Base-by-base conservation (phyloP, 1,140 invertebrate genomes). In the Lepidurus arcticus region DNA sequence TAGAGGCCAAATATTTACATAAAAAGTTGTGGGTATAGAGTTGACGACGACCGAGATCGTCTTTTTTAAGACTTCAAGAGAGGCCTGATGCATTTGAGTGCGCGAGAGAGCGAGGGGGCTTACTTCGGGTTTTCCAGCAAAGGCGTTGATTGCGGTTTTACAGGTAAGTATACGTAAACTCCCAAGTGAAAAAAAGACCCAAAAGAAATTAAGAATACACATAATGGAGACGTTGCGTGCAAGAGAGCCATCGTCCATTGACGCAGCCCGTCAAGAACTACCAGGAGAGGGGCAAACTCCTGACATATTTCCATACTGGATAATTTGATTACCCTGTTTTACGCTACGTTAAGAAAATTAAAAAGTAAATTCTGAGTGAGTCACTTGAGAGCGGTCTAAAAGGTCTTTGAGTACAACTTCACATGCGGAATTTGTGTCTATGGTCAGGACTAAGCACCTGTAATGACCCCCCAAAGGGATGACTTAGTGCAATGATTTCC, bases 61-160 rank as follows among this genome's bases (percentile, higher is more conserved):
- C 53, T 65, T 16, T 65, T 21, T 13, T 21, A n/a, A 13, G n/a
- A 65, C 53, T 65, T 21, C 0, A 47, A 65, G 34, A 34, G 53
- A 65, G 53, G 53, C 53, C 13, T 65, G 16, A 21, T 65, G 21
- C 6, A 6, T 13, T 65, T 65, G 53, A 65, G 13, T n/a, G 53
- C 34, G 34, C 34, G 34, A 34, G 34, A 34, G 34, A 34, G 34
- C 34, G 34, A 34, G 34, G 34, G 4, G 34, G 34, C 34, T 13
- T 65, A 65, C 16, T 21, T 21, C 7, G 53, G 53, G 53, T 65
- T 65, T 65, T 65, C 53, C 8, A n/a, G 53, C n/a, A 65, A 65
- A 65, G 53, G 53, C 53, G 53, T 65, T 65, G 53, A 65, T 65
- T 65, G 53, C 13, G 53, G 53, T 65, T 65, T 65, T 65, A 65